Percentiles rank a stretch among this genome's conserved stretches.
Conservation (phyloP, 2,113 vertebrate species). For the Phalacrocorax pelagicus region DNA sequence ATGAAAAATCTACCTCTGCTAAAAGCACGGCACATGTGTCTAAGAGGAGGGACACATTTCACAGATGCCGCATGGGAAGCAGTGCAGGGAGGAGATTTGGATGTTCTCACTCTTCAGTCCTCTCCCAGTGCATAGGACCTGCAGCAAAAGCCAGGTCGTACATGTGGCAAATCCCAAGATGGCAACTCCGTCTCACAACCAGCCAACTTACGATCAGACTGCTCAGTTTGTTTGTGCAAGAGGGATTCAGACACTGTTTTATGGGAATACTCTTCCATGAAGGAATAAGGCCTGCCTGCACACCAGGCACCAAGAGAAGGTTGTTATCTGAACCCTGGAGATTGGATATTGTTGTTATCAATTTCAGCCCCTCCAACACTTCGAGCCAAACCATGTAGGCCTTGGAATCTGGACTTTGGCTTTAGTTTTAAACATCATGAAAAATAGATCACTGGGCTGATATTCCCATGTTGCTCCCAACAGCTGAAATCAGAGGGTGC, state of each 20-base stretch:
- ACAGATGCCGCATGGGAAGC: neutral
- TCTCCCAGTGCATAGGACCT: neutral
- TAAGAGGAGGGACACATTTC: neutral
- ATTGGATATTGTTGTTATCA: neutral
- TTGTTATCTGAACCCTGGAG: neutral
- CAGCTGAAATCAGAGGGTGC: neutral
- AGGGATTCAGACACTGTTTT: neutral
- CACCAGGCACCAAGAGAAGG: neutral
- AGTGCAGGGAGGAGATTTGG: neutral
- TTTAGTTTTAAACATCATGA: neutral
- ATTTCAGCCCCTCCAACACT: neutral
- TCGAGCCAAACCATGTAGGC: neutral
- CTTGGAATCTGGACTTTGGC: neutral
- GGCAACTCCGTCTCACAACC: neutral
- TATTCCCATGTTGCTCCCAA: neutral
- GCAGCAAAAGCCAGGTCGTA: neutral
- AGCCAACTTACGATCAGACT: neutral
- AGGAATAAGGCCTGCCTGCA: neutral
- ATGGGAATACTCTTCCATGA: neutral
- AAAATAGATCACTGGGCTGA: neutral
- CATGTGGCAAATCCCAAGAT: fast-evolving
- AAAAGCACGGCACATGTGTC: neutral
- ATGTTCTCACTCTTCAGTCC: too few species aligned
- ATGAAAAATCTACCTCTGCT: neutral
- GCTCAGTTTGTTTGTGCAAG: neutral